A percentile compares a stretch with the other conserved stretches of the same genome.
These are phyloP conservation scores for Limanda limanda DNA, from an alignment of 2,113 vertebrate genomes.

Conservation along the genomic window DNA sequence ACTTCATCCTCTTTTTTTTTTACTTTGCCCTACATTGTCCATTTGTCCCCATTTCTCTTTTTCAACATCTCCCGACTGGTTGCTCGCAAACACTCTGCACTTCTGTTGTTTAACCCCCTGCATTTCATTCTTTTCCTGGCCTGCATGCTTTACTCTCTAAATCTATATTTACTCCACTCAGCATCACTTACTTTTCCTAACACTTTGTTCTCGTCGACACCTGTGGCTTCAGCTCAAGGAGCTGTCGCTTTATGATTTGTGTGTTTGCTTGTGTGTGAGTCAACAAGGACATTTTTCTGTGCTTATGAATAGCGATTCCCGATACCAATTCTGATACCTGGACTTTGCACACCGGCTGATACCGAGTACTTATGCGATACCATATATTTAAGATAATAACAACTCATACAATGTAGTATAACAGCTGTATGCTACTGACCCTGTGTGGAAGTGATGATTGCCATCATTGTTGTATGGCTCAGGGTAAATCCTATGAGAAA, in stretches of 20 bases:
- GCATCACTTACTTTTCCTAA: constrained; percentile 13
- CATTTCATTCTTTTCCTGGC: constrained; percentile 36
- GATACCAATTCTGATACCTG: too few relatives aligned
- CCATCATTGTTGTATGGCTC: too few relatives aligned
- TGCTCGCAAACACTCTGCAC: background rate
- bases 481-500: too few relatives aligned
- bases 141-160: constrained; percentile 2
- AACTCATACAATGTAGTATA: too few relatives aligned
- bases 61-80: background rate
- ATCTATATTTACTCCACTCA: constrained; percentile 42
- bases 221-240: constrained; percentile 53
- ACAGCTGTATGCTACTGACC: too few relatives aligned
- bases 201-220: constrained; percentile 47
- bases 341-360: too few relatives aligned
- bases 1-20: constrained; percentile 19
- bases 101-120: constrained; percentile 19
- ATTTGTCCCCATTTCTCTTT: constrained; percentile 18
- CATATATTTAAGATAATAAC: too few relatives aligned
- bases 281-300: constrained; percentile 22
- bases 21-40: background rate
- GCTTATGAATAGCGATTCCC: background rate
- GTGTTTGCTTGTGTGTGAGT: constrained; percentile 15
- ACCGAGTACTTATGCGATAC: too few relatives aligned
- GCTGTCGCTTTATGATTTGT: constrained; percentile 3
- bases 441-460: too few relatives aligned